phyloP scores from a whole-genome alignment of 2,113 vertebrate species.

The Syrrhaptes paradoxus region DNA sequence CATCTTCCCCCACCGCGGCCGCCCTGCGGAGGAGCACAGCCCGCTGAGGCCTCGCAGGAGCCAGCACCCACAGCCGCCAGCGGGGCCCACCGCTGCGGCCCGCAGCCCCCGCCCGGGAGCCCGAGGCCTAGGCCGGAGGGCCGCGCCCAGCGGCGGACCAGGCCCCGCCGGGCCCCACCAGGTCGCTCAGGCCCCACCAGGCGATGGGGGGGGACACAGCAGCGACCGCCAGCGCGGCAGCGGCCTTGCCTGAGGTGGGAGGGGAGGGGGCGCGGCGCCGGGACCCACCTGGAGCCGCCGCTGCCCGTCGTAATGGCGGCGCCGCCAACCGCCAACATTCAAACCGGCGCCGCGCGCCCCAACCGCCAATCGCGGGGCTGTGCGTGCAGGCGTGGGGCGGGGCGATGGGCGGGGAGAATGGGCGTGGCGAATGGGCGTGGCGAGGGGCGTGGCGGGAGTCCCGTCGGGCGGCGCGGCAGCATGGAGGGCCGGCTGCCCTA shows the following conservation, averaged over 20 bases:
- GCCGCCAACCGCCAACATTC: slow-evolving; percentile 57
- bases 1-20: slow-evolving; percentile 50
- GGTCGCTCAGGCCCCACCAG: neutral
- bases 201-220: no score
- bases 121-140: neutral
- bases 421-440: no score
- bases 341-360: neutral
- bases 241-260: neutral
- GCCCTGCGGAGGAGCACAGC: neutral
- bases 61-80: no score
- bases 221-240: neutral
- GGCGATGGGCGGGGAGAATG: no score
- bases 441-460: no score
- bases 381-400: no score
- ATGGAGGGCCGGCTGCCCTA: slow-evolving; percentile 91
- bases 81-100: neutral
- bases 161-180: neutral
- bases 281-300: neutral
- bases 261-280: no score
- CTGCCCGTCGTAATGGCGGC: neutral
- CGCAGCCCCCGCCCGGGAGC: neutral
- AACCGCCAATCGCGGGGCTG: neutral
- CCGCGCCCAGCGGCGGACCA: no score
- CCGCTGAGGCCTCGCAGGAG: neutral
- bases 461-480: neutral